A percentile compares a stretch with the other conserved stretches of the same genome.
Evolutionary conservation across 2,888 invertebrate species (phyloP).

Genomic region (Drosophila percnosoma): DNA sequence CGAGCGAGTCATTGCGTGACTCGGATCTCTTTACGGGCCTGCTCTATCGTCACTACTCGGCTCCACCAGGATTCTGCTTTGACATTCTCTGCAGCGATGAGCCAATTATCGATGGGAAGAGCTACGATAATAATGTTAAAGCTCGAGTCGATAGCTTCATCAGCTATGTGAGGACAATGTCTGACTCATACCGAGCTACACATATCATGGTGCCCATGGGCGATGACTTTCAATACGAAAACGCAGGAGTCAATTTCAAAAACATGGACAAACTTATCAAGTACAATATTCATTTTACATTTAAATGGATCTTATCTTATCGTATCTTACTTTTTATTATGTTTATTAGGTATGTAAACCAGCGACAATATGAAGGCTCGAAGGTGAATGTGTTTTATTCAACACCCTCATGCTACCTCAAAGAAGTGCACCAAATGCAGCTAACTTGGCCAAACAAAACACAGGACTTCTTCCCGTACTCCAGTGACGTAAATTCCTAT

Average conservation of each 20-base stretch:
- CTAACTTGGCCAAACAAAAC: constrained; percentile 89
- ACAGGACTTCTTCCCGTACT: constrained; percentile 97
- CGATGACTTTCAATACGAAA: constrained; percentile 94
- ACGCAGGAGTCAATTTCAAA: constrained; percentile 90
- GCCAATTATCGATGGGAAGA: constrained; percentile 93
- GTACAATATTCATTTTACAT: constrained; percentile 84
- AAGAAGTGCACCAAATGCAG: constrained; percentile 87
- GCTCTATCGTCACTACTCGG: constrained; percentile 92
- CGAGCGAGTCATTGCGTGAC: constrained; percentile 88
- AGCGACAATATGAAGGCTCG: constrained; percentile 85
- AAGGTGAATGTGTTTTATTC: constrained; percentile 93
- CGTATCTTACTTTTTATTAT: background rate
- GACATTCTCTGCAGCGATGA: constrained; percentile 94
- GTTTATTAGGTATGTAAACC: constrained; percentile 79
- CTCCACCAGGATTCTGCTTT: constrained; percentile 97
- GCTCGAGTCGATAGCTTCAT: constrained; percentile 88
- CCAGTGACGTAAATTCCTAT: constrained; percentile 92
- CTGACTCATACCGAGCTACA: constrained; percentile 87
- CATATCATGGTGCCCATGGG: constrained; percentile 97
- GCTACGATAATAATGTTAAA: constrained; percentile 94
- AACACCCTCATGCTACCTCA: constrained; percentile 93
- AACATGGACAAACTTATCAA: constrained; percentile 96
- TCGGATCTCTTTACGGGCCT: constrained; percentile 93
- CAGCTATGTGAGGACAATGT: constrained; percentile 86
- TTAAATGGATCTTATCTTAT: background rate